A percentile compares a stretch with the other conserved stretches of the same genome.
Conservation (phyloP, 2,113 vertebrate species). For the Xiphophorus hellerii region DNA sequence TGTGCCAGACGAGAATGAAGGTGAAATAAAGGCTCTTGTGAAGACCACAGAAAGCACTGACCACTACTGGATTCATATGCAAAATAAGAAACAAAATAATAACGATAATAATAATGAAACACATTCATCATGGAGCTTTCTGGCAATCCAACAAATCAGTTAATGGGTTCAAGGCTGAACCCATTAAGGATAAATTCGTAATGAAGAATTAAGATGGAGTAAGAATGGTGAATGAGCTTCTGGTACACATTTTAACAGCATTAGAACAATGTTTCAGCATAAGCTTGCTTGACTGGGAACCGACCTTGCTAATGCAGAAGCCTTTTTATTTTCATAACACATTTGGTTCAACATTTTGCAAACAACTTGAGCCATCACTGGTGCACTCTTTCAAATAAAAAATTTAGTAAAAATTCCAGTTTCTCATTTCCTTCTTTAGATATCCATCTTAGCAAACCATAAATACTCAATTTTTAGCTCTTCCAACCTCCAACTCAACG, state of each 20-base stretch:
- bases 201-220: not conserved
- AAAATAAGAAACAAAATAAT: not conserved
- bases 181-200: conserved; percentile 6
- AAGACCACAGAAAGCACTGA: not conserved
- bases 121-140: not conserved
- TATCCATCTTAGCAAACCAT: not conserved
- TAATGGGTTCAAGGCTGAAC: not conserved
- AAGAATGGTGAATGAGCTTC: not conserved
- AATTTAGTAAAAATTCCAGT: not conserved
- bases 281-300: not conserved
- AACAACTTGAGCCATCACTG: not conserved
- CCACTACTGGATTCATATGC: too few species aligned
- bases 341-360: not conserved
- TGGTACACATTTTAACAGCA: not conserved
- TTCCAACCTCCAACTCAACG: not conserved
- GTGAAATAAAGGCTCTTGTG: not conserved
- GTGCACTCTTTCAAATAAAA: not conserved
- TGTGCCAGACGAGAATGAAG: conserved; percentile 2
- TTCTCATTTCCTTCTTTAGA: not conserved
- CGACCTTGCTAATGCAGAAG: not conserved
- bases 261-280: not conserved
- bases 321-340: not conserved
- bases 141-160: not conserved
- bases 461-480: not conserved
- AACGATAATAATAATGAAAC: not conserved